Conservation (phyloP, 2,888 invertebrate genomes). For the Aspidapion aeneum region DNA sequence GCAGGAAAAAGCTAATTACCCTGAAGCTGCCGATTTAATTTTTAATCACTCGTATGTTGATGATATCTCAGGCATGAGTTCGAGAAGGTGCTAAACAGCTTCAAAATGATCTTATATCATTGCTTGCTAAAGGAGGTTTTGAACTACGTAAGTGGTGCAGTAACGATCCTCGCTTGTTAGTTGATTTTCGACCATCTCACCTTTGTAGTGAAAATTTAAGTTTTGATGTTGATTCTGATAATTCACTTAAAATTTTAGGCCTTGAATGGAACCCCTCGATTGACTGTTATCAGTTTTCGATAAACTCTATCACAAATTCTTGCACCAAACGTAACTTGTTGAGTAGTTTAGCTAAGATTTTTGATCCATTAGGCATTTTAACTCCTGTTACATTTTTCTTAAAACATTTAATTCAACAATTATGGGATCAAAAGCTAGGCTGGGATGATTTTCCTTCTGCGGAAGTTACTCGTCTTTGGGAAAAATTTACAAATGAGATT, state of each 20-base stretch:
- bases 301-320: neutral
- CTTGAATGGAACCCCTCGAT: neutral
- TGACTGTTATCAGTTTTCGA: neutral
- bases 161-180: neutral
- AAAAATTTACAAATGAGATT: neutral
- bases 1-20: neutral
- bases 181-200: neutral
- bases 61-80: slow-evolving; percentile 1
- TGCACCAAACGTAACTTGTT: slow-evolving; percentile 5
- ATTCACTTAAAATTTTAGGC: neutral
- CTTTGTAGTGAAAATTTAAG: neutral
- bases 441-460: slow-evolving; percentile 4
- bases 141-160: slow-evolving; percentile 6
- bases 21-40: neutral
- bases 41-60: slow-evolving; percentile 7
- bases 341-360: slow-evolving; percentile 1
- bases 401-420: slow-evolving; percentile 3
- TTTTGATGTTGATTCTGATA: neutral
- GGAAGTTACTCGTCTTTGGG: slow-evolving; percentile 2
- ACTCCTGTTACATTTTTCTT: slow-evolving; percentile 2
- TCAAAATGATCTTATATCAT: neutral
- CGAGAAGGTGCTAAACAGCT: neutral
- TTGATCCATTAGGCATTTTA: slow-evolving; percentile 6
- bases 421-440: neutral
- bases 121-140: slow-evolving; percentile 8